These are phyloP conservation scores for Diloba caeruleocephala DNA, from an alignment of 2,888 invertebrate species.

Conservation along the genomic window DNA sequence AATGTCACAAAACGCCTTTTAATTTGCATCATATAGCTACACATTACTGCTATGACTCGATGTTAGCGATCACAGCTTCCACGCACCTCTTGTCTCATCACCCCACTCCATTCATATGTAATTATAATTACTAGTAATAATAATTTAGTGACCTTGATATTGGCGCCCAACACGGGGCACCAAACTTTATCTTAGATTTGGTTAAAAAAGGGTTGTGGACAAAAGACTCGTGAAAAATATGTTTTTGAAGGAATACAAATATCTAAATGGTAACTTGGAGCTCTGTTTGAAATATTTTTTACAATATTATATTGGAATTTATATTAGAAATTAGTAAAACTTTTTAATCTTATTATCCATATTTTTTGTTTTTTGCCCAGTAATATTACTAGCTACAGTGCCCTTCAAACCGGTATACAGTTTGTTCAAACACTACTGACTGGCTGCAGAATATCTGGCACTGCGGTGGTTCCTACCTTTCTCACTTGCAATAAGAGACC, in stretches of 20 bases:
- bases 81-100: conserved; percentile 54
- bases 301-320: conserved; percentile 1
- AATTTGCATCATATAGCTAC: conserved; percentile 28
- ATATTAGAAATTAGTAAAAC: neutral
- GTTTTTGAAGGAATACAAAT: conserved; percentile 15
- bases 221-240: conserved; percentile 69
- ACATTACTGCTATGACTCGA: conserved; percentile 52
- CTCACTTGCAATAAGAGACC: no score
- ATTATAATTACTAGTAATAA: conserved; percentile 37
- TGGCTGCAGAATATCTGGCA: no score
- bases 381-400: no score
- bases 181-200: conserved; percentile 28
- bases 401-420: no score
- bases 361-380: neutral
- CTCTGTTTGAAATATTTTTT: conserved; percentile 68
- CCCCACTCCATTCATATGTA: conserved; percentile 51
- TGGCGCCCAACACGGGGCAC: conserved; percentile 36
- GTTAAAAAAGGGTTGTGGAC: conserved; percentile 86
- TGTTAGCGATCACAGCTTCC: conserved; percentile 60
- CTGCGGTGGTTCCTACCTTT: no score
- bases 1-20: conserved; percentile 32
- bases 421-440: no score
- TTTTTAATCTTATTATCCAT: neutral
- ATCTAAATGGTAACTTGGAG: conserved; percentile 54
- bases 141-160: conserved; percentile 38